Evolutionary conservation across 1,140 invertebrate species (phyloP).

Genomic region (Zaprionus tsacasi): DNA sequence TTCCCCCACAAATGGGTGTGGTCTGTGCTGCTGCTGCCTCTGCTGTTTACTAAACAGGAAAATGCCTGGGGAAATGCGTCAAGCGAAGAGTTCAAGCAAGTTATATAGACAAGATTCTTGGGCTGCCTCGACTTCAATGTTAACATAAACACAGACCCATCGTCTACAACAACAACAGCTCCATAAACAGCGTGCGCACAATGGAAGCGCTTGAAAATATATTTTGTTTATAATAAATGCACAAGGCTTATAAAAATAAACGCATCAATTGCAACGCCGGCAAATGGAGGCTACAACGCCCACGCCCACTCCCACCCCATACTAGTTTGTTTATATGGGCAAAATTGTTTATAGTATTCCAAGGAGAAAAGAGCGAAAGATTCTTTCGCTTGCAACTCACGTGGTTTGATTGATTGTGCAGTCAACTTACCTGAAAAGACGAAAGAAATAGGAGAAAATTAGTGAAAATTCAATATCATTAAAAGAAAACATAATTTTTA

Average conservation of each 20-base stretch:
- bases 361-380: neutral
- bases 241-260: conserved; percentile 61
- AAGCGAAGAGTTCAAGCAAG: conserved; percentile 40
- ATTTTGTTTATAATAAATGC: conserved; percentile 63
- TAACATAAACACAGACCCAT: conserved; percentile 61
- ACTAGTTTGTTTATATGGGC: conserved; percentile 38
- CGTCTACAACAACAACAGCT: conserved; percentile 16
- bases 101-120: neutral
- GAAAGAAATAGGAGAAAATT: conserved; percentile 39
- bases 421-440: conserved; percentile 64
- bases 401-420: conserved; percentile 61
- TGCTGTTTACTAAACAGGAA: conserved; percentile 65
- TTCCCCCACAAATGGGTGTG: conserved; percentile 22
- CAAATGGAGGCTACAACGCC: neutral
- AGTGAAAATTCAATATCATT: conserved; percentile 31
- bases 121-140: conserved; percentile 49
- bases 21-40: conserved; percentile 47
- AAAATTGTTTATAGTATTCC: conserved; percentile 35
- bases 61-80: conserved; percentile 71
- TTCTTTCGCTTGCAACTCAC: conserved; percentile 39
- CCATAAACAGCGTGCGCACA: conserved; percentile 37
- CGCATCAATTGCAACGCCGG: conserved; percentile 48
- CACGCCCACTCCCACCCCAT: neutral
- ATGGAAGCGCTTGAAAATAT: conserved; percentile 34
- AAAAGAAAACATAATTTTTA: too few relatives aligned